Evolutionary conservation across 2,888 invertebrate genomes (phyloP), one percentile per base, ranked within the genome.

Genomic region (Oconnorella tubifera): DNA sequence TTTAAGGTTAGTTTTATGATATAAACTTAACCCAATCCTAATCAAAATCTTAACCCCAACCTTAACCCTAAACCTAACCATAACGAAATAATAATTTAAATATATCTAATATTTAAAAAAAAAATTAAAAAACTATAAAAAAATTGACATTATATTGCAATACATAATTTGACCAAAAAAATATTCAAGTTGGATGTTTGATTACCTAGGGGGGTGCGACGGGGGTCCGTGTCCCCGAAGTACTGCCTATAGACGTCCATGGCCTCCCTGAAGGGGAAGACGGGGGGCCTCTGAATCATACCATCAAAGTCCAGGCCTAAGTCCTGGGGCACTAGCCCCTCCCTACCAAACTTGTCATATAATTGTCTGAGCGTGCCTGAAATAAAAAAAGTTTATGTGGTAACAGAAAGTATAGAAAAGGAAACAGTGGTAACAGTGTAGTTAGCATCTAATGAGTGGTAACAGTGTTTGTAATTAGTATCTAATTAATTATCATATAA

Each of bases 251-350:
- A 51, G 53, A 51, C 25, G 53, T 6, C 53, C 53, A 51, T 51
- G 4, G 53, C 53, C 53, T 51, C 53, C 14, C 53, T 6, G 53
- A 51, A 51, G 14, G 53, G 53, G 25, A 19, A 51, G 53, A 51
- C 25, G 23, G 14, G 14, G 6, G 53, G 53, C 6, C 25, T 10
- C 53, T 51, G 14, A 27, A 51, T 23, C 53, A 51, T 51, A 6
- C 53, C 53, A 19, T 51, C 53, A 23, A 51, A 51, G 25, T 51
- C 53, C 23, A 51, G 10, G 23, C 53, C 53, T 6, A 23, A 19
- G 53, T 51, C 53, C 6, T 51, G 23, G 10, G 53, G 53, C 6
- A 51, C 4, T 19, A 51, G 53, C 6, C 53, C 53, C 53, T 51
- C 53, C 10, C 53, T 10, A 19, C 53, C 53, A 51, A 51, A 51